Percentiles rank a stretch among this genome's conserved stretches.
phyloP scores from a whole-genome alignment of 1,140 invertebrate species.

The Cydia amplana region DNA sequence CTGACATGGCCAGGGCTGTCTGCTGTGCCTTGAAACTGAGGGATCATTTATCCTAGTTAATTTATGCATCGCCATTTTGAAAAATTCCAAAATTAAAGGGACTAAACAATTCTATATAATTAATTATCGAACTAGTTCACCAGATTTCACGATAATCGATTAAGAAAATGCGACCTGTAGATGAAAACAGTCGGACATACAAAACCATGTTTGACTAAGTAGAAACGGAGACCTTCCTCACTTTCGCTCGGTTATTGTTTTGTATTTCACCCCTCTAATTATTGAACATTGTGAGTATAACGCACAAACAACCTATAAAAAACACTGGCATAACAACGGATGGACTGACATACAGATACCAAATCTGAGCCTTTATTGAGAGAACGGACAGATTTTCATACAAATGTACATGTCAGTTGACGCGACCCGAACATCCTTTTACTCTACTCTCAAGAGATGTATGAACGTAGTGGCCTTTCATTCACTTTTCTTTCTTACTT shows the following conservation, averaged over 20 bases:
- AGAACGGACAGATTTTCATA: slow-evolving; percentile 53
- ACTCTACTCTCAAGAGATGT: slow-evolving; percentile 55
- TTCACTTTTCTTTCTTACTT: slow-evolving; percentile 52
- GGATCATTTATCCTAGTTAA: no score
- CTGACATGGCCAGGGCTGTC: no score
- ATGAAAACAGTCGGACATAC: no score
- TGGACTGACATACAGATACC: neutral
- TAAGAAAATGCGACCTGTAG: no score
- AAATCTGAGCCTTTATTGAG: slow-evolving; percentile 50
- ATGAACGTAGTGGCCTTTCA: slow-evolving; percentile 46
- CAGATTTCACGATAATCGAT: no score
- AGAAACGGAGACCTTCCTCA: no score
- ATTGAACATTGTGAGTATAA: neutral
- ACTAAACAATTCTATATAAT: no score
- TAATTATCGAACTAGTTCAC: no score
- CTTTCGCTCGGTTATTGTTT: neutral
- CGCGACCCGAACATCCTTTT: slow-evolving; percentile 63
- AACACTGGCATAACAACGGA: neutral
- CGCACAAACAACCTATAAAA: neutral
- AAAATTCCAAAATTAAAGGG: no score
- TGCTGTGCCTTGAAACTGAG: no score
- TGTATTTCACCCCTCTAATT: neutral
- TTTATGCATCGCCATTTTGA: no score
- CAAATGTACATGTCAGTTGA: slow-evolving; percentile 57
- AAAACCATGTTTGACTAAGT: no score